Base-by-base conservation (phyloP, 2,797 vertebrate genomes). In the Chaetodon trifasciatus region DNA sequence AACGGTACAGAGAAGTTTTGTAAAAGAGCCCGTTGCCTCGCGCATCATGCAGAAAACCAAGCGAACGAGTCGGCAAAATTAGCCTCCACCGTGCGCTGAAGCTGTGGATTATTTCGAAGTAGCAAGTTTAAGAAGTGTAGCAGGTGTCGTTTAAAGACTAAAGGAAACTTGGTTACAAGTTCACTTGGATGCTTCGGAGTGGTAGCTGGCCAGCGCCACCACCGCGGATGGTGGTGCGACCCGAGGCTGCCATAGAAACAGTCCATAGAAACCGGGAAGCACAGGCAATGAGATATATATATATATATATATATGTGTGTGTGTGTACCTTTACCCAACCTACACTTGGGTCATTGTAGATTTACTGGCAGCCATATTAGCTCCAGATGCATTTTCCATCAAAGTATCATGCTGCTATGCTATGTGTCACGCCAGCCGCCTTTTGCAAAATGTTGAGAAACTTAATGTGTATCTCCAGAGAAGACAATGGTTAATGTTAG, bases 81-180 rank as follows among this genome's bases (percentile, higher is more conserved):
- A 69, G 67, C 72, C 7, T 1, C 37, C 24, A 1, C 13, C 35
- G 13, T 23, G 24, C 7, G 70, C 19, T 69, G 55, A 3, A 58
- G 32, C n/a, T 19, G 42, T 5, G 19, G 11, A 0, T 77, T 52
- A 17, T 67, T 44, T 47, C 60, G 0, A 81, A 88, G 58, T 84
- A 79, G 21, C n/a, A 47, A 74, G 68, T 80, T 46, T 21, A 12
- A 9, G 3, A 42, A 79, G 70, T 79, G 87, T 63, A 61, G 55
- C 72, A 56, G 70, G 63, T 70, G 69, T 47, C 55, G 1, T 56
- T 61, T 53, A 21, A 50, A 56, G n/a, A 67, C 4, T 37, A 9
- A 67, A 39, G 28, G 35, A 79, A 94, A 93, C 87, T 93, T 92
- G 85, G 46, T 23, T 52, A 32, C 66, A 93, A 93, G 89, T 94